Base-by-base conservation (phyloP, 2,888 invertebrate genomes). In the Urechis unicinctus region DNA sequence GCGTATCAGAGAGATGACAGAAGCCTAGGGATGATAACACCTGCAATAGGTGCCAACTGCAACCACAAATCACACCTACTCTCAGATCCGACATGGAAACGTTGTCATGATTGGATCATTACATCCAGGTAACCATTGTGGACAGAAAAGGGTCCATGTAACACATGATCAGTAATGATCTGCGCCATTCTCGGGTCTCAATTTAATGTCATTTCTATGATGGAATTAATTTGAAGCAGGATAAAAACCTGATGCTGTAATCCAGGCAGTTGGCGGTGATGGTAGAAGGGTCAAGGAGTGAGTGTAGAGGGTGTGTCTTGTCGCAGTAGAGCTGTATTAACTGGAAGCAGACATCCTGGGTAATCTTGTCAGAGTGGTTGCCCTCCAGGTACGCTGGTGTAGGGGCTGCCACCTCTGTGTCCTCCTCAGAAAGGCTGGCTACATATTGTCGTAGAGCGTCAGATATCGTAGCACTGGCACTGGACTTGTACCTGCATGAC, bases 211-310 rank as follows among this genome's bases (percentile, higher is more conserved):
- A n/a, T n/a, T n/a, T n/a, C n/a, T n/a, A n/a, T n/a, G n/a, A n/a
- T n/a, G n/a, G n/a, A n/a, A n/a, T n/a, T n/a, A n/a, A n/a, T n/a
- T n/a, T n/a, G n/a, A n/a, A n/a, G n/a, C n/a, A n/a, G n/a, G n/a
- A n/a, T n/a, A n/a, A 47, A 26, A 51, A 74, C 77, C 75, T 75
- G n/a, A 76, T 64, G 43, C 88, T 84, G 69, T 88, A 89, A 79
- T 95, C 94, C 66, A 90, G 80, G 0, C 87, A 86, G 78, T 92
- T 88, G 0, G 84, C 79, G 0, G 91, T 88, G 70, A 89, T 86
- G 0, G 88, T 85, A 0, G 84, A 83, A 0, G 93, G 89, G 68
- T 87, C 85, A 3, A 90, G 77, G 5, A 88, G 76, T 51, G 81
- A 79, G 64, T 88, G 87, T 48, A 91, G 68, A 0, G 85, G 65